Evolutionary conservation across 37 sponge, comb jelly and placozoan genomes (phyloP).

Genomic region (Beroe ovata): DNA sequence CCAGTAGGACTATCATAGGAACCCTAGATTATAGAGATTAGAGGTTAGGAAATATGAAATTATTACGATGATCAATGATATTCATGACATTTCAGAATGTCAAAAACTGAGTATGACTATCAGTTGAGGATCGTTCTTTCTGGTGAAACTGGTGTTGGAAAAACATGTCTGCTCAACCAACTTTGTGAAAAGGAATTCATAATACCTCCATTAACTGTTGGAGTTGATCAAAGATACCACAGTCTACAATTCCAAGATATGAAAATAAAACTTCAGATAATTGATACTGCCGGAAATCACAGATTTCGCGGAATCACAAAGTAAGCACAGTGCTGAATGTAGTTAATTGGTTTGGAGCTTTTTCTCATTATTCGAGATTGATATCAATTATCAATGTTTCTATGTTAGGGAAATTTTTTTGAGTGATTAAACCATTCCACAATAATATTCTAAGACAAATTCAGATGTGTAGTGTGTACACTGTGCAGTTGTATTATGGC

Average conservation of each 20-base stretch:
- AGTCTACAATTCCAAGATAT: slow-evolving; percentile 11
- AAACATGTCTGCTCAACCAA: slow-evolving; percentile 43
- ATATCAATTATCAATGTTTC: not conserved
- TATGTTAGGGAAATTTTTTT: too few species aligned
- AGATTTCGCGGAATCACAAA: slow-evolving; percentile 26
- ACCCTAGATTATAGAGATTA: too few species aligned
- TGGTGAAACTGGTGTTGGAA: slow-evolving; percentile 60
- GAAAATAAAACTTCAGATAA: slow-evolving; percentile 60
- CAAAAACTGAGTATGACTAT: slow-evolving; percentile 29
- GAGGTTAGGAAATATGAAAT: too few species aligned
- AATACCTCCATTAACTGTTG: slow-evolving; percentile 41
- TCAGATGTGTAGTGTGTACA: too few species aligned
- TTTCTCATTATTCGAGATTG: not conserved
- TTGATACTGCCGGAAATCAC: slow-evolving; percentile 60
- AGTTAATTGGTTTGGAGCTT: not conserved
- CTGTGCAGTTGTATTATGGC: too few species aligned
- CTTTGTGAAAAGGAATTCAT: slow-evolving; percentile 39
- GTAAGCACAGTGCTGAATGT: slow-evolving; percentile 6
- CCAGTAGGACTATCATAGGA: too few species aligned
- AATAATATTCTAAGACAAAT: too few species aligned
- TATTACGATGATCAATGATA: too few species aligned
- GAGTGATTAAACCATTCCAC: too few species aligned
- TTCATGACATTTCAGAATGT: not conserved
- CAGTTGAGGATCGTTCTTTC: slow-evolving; percentile 25
- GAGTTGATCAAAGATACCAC: slow-evolving; percentile 47